Base-by-base conservation (phyloP, 2,888 invertebrate species). In the Synergus japonicus region DNA sequence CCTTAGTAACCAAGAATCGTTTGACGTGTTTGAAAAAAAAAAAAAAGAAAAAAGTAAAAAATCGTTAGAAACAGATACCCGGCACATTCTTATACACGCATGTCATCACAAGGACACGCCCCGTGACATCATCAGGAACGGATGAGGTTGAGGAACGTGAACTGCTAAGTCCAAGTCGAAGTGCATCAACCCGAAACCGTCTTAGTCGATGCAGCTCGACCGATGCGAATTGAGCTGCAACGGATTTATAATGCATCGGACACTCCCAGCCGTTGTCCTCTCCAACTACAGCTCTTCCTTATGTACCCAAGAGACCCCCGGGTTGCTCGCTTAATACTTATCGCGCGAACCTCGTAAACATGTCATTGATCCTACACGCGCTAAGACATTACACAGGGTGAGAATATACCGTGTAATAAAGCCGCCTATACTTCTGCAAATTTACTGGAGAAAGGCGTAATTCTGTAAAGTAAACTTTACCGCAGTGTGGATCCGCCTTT, bases 361-460 rank as follows among this genome's bases (percentile, higher is more conserved):
- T 87, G 87, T 86, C 87, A 89, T 88, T 87, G 88, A 86, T 88
- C 85, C 86, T 86, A 84, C 85, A 78, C 79, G 78, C 84, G 82
- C 81, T 82, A 82, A 86, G 84, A 85, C 86, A 86, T 86, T 84
- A 84, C 84, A 66, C 79, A 78, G 83, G 81, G 85, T 84, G 84
- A 80, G 83, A 87, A 87, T 87, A 82, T 82, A 84, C 83, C 81
- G 80, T 78, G 84, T 81, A 83, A 86, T 86, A 86, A 86, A 86
- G 84, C 83, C 82, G 81, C 81, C 80, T 37, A 41, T 66, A 66
- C 66, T 43, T 41, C 66, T 29, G 67, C 46, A 46, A 69, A 69
- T 49, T 8, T 18, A 18, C 58, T 58, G 18, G 18, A 58, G 58
- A 58, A 58, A 58, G 18, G 58, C 8, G 58, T 58, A 58, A 58